Base-by-base conservation (phyloP, 2,113 vertebrate genomes). In the Hippolais icterina region DNA sequence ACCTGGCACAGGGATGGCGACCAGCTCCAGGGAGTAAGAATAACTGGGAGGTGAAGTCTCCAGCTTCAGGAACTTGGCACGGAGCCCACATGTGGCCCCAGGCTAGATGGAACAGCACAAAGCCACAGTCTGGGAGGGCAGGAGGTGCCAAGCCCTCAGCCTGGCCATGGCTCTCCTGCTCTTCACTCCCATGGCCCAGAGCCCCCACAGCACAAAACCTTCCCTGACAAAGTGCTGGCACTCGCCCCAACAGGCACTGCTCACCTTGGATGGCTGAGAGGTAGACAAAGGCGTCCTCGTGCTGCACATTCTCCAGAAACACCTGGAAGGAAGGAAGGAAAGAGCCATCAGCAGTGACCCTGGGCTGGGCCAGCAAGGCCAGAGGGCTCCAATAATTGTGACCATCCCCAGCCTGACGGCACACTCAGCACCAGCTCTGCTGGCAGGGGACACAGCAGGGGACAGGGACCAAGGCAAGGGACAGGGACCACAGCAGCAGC, bases 251-350 rank as follows among this genome's bases (percentile, higher is more conserved):
- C 10, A 3, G 15, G 59, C 31, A 10, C 5, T 1, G 6, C 98
- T 98, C 98, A 99, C 99, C 99, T 98, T 99, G 99, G 97, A 99
- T 99, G n/a, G 99, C 99, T 20, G 99, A 99, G 74, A 99, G 98
- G 97, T 99, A 99, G 53, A 99, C 94, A 54, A 99, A 99, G 25
- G 99, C 96, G 6, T 99, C 99, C 53, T 99, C 98, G 0, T 99
- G 99, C 70, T 99, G 98, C 97, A 99, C 10, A 41, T 99, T 99
- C 96, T 99, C 99, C 93, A 99, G 95, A 95, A 99, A 99, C 74
- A 99, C 97, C 99, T 99, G 88, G 5, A 12, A 88, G 29, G 71
- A 88, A 29, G 8, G 8, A 9, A 13, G 68, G 10, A 9, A 13
- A 68, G 10, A 2, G 4, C 28, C 3, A 15, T 14, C 3, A 10